phyloP scores from a whole-genome alignment of 2,888 invertebrate genomes.

The Trypoxylon attenuatum region DNA sequence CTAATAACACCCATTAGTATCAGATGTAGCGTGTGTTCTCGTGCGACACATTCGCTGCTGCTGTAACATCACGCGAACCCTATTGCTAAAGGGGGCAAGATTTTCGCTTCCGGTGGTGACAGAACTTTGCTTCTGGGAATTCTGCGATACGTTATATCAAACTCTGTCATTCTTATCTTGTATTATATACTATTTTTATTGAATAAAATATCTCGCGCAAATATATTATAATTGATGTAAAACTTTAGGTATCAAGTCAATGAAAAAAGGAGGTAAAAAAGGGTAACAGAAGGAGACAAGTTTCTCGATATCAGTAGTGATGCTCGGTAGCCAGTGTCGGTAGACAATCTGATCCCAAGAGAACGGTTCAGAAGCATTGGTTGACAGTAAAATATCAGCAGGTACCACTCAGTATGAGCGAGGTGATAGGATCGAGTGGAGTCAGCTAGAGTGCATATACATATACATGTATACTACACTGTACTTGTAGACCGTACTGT shows the following conservation, averaged over 20 bases:
- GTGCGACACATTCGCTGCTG: neutral
- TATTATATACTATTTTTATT: no score
- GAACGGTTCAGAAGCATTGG: constrained; percentile 72
- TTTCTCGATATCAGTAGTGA: constrained; percentile 53
- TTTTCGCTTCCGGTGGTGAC: no score
- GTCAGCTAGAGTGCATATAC: no score
- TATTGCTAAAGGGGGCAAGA: no score
- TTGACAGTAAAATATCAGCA: constrained; percentile 74
- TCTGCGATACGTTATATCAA: no score
- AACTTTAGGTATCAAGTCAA: no score
- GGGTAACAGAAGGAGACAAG: neutral
- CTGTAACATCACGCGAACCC: neutral
- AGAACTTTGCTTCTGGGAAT: no score
- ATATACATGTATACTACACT: no score
- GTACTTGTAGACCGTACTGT: no score
- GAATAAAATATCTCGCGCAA: no score
- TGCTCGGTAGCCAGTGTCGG: constrained; percentile 66
- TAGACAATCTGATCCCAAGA: constrained; percentile 69
- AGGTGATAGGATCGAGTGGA: constrained; percentile 47
- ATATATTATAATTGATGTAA: no score
- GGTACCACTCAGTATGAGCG: constrained; percentile 51
- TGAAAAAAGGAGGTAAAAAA: neutral
- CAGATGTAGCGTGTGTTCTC: neutral
- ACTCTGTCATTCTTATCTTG: no score
- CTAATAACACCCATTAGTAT: neutral